Conservation (phyloP, 2,888 invertebrate genomes). For the Agrilus cyanescens region DNA sequence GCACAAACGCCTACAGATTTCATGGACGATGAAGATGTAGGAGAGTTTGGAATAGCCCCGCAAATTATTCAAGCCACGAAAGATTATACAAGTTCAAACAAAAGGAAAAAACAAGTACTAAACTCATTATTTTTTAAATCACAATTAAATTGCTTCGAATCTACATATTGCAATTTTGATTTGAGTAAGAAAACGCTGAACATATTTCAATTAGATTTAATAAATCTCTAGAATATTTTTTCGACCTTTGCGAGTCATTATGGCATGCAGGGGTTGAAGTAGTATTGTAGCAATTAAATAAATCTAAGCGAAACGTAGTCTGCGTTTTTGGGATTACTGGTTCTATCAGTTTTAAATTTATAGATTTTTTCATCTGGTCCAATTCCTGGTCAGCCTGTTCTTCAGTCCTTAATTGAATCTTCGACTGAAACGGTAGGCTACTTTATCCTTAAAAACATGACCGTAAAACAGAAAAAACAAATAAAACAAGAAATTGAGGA, state of each 20-base stretch:
- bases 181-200: not conserved
- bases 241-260: too few species aligned
- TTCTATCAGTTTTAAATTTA: conserved; percentile 9
- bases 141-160: not conserved
- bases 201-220: too few species aligned
- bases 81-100: conserved; percentile 51
- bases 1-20: conserved; percentile 78
- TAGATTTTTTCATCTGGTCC: conserved; percentile 31
- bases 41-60: conserved; percentile 92
- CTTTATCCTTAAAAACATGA: conserved; percentile 75
- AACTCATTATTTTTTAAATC: conserved; percentile 1
- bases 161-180: too few species aligned
- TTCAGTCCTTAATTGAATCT: conserved; percentile 56
- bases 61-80: conserved; percentile 67
- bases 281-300: too few species aligned
- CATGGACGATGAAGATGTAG: conserved; percentile 96
- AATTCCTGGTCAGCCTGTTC: conserved; percentile 54
- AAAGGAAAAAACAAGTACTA: conserved; percentile 30
- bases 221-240: too few species aligned
- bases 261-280: too few species aligned
- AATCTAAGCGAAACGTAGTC: too few species aligned
- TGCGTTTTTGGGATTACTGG: too few species aligned
- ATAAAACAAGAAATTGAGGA: conserved; percentile 25
- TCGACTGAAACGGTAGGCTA: conserved; percentile 83
- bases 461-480: conserved; percentile 56